phyloP scores from a whole-genome alignment of 2,113 vertebrate species.

The Daubentonia madagascariensis region DNA sequence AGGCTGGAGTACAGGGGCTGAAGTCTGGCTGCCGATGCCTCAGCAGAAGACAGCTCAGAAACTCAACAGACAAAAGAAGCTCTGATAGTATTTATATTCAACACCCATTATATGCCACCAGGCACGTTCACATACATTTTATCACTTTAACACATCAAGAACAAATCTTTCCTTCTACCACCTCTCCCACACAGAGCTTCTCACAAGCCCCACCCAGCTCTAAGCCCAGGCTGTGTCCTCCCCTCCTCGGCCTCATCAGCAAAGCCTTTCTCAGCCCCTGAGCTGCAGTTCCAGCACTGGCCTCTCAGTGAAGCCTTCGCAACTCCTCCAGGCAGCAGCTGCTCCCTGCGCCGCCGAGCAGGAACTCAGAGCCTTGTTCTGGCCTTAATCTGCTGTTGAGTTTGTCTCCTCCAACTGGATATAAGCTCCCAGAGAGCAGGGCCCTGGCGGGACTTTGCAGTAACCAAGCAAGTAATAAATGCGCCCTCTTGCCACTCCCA shows the following conservation, averaged over 20 bases:
- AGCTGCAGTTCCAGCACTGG: neutral
- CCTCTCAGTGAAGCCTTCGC: neutral
- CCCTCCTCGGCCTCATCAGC: fast-evolving
- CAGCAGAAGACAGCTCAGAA: neutral
- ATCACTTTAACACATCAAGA: neutral
- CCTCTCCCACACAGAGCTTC: neutral
- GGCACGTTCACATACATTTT: neutral
- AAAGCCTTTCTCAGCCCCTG: neutral
- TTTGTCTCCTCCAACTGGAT: neutral
- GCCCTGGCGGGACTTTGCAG: neutral
- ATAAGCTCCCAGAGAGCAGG: neutral
- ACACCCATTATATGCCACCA: fast-evolving
- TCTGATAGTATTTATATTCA: no score
- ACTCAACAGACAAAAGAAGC: neutral
- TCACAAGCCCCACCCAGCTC: neutral
- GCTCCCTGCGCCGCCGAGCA: neutral
- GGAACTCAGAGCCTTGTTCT: neutral
- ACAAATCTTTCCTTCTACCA: neutral
- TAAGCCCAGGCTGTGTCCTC: neutral
- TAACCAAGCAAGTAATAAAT: neutral
- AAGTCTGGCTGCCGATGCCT: neutral
- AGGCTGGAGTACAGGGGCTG: neutral
- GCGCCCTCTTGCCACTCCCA: no score
- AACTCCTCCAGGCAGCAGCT: neutral
- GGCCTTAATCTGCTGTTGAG: neutral